Evolutionary conservation across 2,113 vertebrate species (phyloP).

Genomic region (Phainopepla nitens): DNA sequence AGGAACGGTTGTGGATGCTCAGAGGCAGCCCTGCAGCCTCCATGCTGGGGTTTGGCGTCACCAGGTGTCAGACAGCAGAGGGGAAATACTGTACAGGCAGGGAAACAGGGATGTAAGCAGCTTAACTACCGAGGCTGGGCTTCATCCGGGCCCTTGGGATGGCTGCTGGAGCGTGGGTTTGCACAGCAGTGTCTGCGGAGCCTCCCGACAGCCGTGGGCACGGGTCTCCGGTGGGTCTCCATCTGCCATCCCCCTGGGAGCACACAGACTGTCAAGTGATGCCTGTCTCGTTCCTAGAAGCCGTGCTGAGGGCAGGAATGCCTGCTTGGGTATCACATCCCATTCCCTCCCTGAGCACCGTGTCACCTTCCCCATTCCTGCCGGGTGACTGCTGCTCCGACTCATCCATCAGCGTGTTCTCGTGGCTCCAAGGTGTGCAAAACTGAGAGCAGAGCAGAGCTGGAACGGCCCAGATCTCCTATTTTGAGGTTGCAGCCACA

Average conservation of each 20-base stretch:
- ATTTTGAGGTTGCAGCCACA: not conserved
- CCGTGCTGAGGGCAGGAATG: not conserved
- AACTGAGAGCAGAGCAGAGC: not conserved
- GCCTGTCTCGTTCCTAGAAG: not conserved
- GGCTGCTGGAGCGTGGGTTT: rapidly evolving
- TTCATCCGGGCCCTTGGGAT: not conserved
- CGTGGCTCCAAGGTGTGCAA: not conserved
- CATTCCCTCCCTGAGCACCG: not conserved
- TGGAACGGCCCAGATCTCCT: not conserved
- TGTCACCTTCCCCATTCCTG: not conserved
- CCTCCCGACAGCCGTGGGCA: rapidly evolving
- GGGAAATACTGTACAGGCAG: not conserved
- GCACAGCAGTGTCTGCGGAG: not conserved
- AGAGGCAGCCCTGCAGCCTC: not conserved
- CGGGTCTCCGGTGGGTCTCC: rapidly evolving
- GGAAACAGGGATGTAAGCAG: not conserved
- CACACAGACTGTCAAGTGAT: rapidly evolving
- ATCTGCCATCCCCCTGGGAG: not conserved
- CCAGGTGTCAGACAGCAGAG: not conserved
- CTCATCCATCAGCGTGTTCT: not conserved
- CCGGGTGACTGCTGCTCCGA: not conserved
- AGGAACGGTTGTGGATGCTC: not conserved
- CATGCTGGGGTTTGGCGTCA: rapidly evolving
- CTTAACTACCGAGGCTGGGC: not conserved
- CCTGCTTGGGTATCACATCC: not conserved